Base-by-base conservation (phyloP, 2,113 vertebrate genomes). In the Okapia johnstoni region DNA sequence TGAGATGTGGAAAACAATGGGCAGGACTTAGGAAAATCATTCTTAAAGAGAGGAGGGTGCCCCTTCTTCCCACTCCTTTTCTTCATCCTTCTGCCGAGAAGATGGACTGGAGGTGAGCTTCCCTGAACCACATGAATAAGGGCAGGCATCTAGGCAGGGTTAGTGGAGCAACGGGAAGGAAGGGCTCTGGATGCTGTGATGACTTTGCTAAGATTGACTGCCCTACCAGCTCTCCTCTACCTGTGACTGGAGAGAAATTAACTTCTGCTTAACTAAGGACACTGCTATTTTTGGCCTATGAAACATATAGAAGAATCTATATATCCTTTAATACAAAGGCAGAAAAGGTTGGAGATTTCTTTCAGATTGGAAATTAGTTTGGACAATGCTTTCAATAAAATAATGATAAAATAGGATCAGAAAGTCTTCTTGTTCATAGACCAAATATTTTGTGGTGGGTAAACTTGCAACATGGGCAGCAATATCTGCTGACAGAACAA, bases 351-450 rank as follows among this genome's bases (percentile, higher is more conserved):
- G 50, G 89, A 55, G 87, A 25, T 60, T 97, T 76, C 52, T 94
- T 83, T 58, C 19, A 89, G 89, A n/a, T 0, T 0, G 93, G 96
- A 97, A 97, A 17, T 79, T 96, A 63, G 1, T 55, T 46, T 92
- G 90, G 55, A 97, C 76, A 57, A 17, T 90, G 55, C 16, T 46
- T 54, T 43, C 92, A 96, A 96, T 85, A 58, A 88, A 81, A 90
- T 96, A 93, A 86, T 2, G 46, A 84, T 2, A 86, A 79, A 73
- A 94, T 91, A 95, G 76, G 90, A 93, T 85, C 83, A 95, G 66
- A 95, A 95, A 92, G 55, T 23, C 23, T 61, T 60, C 63, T 94
- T 9, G 23, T 79, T 30, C 40, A 70, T 70, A 88, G 79, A 61
- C 5, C 40, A 55, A 40, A 88, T 66, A 33, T 63, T 86, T 54